Evolutionary conservation across 30 jellyfish, hydroid and myxozoan species (phyloP).

Genomic region (Cassiopea andromeda): DNA sequence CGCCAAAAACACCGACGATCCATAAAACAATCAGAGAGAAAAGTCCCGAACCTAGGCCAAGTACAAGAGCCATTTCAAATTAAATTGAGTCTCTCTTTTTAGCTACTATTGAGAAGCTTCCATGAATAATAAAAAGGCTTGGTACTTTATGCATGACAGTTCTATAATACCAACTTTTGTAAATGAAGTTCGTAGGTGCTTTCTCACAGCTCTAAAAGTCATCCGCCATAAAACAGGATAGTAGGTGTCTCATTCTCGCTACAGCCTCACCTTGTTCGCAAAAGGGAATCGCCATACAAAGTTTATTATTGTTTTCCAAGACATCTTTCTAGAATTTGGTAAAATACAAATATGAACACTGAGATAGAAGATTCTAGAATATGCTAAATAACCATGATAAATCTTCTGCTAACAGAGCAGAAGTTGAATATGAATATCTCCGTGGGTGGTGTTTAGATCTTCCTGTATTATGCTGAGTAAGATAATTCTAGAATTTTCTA

Average conservation of each 20-base stretch:
- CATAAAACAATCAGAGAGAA: constrained; percentile 70
- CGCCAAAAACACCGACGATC: constrained; percentile 65
- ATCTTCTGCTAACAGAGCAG: no score
- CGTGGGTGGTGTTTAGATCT: no score
- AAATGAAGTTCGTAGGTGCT: no score
- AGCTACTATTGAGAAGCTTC: neutral
- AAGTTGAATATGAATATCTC: no score
- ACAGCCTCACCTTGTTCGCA: neutral
- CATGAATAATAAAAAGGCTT: no score
- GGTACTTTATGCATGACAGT: neutral
- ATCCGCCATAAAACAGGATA: neutral
- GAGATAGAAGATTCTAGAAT: no score
- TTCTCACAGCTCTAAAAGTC: neutral
- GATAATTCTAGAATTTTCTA: no score
- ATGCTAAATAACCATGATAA: no score
- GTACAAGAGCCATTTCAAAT: constrained; percentile 62
- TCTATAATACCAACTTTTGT: neutral
- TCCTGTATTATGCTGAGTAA: no score
- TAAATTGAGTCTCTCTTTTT: neutral
- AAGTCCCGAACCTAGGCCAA: constrained; percentile 80
- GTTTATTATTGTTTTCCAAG: no score
- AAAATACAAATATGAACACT: no score
- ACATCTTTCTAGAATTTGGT: no score
- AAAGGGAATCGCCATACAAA: neutral
- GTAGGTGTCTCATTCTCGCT: neutral